Evolutionary conservation across 2,797 vertebrate genomes (phyloP).

Genomic region (Trachops cirrhosus): DNA sequence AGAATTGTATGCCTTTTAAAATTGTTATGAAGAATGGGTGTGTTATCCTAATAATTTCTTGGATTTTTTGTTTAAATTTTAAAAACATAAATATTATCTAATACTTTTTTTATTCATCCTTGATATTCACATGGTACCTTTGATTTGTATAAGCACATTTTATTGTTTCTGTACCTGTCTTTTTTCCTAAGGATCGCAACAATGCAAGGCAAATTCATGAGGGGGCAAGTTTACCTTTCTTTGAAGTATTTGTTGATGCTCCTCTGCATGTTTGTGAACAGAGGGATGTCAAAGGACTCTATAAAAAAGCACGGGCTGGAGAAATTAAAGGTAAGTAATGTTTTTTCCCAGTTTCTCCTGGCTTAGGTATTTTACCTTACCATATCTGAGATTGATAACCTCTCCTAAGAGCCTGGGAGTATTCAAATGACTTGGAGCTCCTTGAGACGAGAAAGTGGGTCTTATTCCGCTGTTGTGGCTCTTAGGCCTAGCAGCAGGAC

Average conservation of each 20-base stretch:
- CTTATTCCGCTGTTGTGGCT: background rate
- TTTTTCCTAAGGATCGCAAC: constrained; percentile 90
- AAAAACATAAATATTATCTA: background rate
- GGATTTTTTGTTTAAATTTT: constrained; percentile 1
- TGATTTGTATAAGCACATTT: background rate
- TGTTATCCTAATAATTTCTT: background rate
- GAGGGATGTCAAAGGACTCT: constrained; percentile 97
- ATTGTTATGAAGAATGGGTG: background rate
- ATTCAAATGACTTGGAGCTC: background rate
- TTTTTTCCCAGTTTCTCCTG: background rate
- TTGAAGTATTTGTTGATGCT: constrained; percentile 98
- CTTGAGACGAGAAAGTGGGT: background rate
- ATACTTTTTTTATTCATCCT: background rate
- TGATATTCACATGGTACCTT: background rate
- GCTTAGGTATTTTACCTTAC: background rate
- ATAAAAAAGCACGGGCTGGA: constrained; percentile 97
- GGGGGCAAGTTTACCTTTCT: constrained; percentile 95
- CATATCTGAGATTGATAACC: background rate
- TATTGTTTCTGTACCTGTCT: background rate
- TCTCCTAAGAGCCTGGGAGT: background rate
- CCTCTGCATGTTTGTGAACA: constrained; percentile 97
- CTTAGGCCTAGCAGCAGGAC: background rate
- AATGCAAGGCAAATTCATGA: constrained; percentile 97
- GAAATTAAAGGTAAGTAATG: constrained; percentile 93
- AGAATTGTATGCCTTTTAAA: background rate